phyloP scores from a whole-genome alignment of 2,888 invertebrate genomes.

The Silvanus unidentatus region DNA sequence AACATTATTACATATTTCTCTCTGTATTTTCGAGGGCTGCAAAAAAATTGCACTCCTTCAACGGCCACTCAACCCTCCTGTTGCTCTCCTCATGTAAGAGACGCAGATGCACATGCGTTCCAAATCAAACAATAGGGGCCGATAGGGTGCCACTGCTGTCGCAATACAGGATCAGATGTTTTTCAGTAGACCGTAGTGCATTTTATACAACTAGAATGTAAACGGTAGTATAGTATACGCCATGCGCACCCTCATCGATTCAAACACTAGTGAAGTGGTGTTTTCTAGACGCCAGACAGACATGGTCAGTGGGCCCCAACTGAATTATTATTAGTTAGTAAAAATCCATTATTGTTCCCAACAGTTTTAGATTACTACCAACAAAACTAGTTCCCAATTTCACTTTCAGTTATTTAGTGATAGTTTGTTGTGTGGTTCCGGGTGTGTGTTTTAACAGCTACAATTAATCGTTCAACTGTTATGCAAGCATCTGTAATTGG shows the following conservation, averaged over 20 bases:
- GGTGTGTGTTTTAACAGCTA: no score
- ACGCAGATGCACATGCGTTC: constrained; percentile 4
- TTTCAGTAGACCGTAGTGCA: constrained; percentile 34
- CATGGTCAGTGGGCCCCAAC: constrained; percentile 39
- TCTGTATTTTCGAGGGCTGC: no score
- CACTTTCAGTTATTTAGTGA: no score
- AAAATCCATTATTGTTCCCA: constrained; percentile 6
- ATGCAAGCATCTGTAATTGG: no score
- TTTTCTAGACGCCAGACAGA: constrained; percentile 39
- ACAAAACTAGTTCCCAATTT: no score
- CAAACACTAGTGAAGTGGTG: constrained; percentile 13
- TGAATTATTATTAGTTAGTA: constrained; percentile 32
- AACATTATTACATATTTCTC: no score
- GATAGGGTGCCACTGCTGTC: constrained; percentile 20
- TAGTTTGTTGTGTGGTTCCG: no score
- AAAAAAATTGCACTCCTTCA: no score
- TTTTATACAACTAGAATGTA: constrained; percentile 18
- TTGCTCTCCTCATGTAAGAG: constrained; percentile 25
- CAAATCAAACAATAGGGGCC: constrained; percentile 13
- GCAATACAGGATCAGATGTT: constrained; percentile 27
- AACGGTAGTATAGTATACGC: constrained; percentile 33
- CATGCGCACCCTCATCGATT: constrained; percentile 47
- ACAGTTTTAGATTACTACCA: neutral
- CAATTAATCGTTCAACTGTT: no score
- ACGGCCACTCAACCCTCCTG: constrained; percentile 23